These are phyloP conservation scores for Leuctra nigra DNA, from an alignment of 2,888 invertebrate species.

Conservation along the genomic window DNA sequence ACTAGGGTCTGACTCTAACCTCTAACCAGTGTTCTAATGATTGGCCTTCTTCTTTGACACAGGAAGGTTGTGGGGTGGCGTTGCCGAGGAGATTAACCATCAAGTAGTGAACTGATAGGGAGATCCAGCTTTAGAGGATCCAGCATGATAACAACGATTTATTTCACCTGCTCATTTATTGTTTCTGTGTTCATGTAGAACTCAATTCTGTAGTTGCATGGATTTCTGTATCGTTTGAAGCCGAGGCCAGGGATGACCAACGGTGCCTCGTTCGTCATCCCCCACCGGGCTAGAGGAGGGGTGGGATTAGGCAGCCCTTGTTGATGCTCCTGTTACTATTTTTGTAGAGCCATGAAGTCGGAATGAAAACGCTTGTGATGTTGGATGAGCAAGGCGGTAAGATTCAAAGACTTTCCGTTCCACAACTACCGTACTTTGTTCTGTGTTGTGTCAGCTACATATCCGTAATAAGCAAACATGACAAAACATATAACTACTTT, in stretches of 20 bases:
- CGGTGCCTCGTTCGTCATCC: neutral
- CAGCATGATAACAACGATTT: too few relatives aligned
- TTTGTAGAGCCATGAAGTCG: constrained; percentile 99
- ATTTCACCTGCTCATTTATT: too few relatives aligned
- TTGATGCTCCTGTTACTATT: constrained; percentile 37
- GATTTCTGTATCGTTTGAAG: constrained; percentile 2
- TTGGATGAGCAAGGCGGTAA: constrained; percentile 99
- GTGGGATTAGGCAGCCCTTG: constrained; percentile 13
- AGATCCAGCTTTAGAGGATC: too few relatives aligned
- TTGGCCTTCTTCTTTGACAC: constrained; percentile 26
- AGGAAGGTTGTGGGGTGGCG: too few relatives aligned
- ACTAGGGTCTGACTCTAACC: constrained; percentile 22
- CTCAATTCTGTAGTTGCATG: constrained; percentile 4
- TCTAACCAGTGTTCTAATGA: constrained; percentile 25
- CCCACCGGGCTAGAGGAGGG: neutral
- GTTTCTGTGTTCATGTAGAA: neutral
- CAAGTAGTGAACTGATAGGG: too few relatives aligned
- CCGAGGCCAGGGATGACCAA: neutral
- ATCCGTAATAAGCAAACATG: neutral
- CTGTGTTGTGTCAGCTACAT: constrained; percentile 12
- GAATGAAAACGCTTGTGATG: constrained; percentile 99
- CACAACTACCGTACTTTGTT: constrained; percentile 11
- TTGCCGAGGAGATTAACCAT: too few relatives aligned
- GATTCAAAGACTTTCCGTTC: constrained; percentile 45
- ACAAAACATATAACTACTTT: neutral